Evolutionary conservation across 2,113 vertebrate genomes (phyloP), one percentile per base, ranked within the genome.

Genomic region (Passer domesticus): DNA sequence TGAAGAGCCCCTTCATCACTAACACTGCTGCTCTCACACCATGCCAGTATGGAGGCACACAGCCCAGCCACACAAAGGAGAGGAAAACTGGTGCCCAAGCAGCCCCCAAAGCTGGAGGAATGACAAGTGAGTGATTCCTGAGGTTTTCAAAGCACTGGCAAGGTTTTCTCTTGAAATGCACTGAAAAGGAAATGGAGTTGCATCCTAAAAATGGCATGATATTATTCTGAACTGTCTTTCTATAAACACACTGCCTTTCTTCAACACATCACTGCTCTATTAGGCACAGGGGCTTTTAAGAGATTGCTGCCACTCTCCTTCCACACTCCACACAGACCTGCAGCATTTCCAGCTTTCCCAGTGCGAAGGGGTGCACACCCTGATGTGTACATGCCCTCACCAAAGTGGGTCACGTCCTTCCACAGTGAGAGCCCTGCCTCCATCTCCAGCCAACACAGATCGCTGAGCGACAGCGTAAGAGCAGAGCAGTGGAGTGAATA

Each of bases 341-440:
- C 33, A 67, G 85, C 78, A 59, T 50, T 39, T 47, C 49, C 46
- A 82, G 50, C 59, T 24, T 13, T 78, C 44, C 31, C 47, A 53
- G 66, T 12, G 44, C 0, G 0, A 83, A 30, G 2, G 46, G 70
- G 63, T 79, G 76, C 5, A 47, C 68, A 44, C 49, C 55, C 55
- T 9, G 0, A 4, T 22, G 78, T 22, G 59, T 5, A 13, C 23
- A 27, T 7, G 25, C 52, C 37, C 69, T 49, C 0, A 0, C 58
- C 72, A 76, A 95, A 87, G 87, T 74, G 90, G 95, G 75, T 92
- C 95, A 91, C 0, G 9, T 80, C 80, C 43, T 68, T 47, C 35
- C 1, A 9, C 76, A 39, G 56, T 4, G 43, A 83, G 53, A 27
- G 30, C 21, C 4, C 72, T 67, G 82, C 84, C 56, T 80, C 89